Evolutionary conservation across 2,113 vertebrate species (phyloP).

Genomic region (Sebastes fasciatus): DNA sequence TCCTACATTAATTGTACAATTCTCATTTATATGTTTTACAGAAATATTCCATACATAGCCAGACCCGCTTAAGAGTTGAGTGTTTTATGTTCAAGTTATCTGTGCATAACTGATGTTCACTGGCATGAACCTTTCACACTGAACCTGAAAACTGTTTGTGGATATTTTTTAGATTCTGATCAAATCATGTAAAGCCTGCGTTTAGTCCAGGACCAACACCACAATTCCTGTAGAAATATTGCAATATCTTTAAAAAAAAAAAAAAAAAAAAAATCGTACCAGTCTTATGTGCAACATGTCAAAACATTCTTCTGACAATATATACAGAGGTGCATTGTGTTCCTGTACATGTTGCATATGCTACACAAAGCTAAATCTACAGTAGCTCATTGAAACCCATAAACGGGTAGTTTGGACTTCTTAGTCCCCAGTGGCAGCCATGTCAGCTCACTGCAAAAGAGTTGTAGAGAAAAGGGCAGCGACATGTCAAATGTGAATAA

Average conservation of each 20-base stretch:
- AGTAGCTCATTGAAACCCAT: constrained; percentile 16
- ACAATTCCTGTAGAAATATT: constrained; percentile 57
- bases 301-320: constrained; percentile 54
- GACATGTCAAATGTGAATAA: constrained; percentile 27
- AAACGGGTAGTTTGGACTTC: constrained; percentile 1
- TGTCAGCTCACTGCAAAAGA: constrained; percentile 30
- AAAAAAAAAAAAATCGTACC: constrained; percentile 51
- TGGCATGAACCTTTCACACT: not conserved
- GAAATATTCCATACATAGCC: constrained; percentile 6
- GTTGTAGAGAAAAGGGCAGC: constrained; percentile 15
- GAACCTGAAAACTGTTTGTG: constrained; percentile 31
- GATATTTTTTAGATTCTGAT: constrained; percentile 20
- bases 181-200: not conserved
- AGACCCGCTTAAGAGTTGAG: not conserved
- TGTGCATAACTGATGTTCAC: constrained; percentile 21
- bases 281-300: constrained; percentile 49
- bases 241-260: constrained; percentile 31
- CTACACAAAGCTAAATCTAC: constrained; percentile 52
- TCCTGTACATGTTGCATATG: constrained; percentile 65
- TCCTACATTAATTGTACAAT: constrained; percentile 20
- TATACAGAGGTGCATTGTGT: constrained; percentile 56
- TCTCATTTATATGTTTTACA: not conserved
- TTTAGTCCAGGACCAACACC: constrained; percentile 16
- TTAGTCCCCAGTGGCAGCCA: constrained; percentile 23
- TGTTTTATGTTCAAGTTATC: constrained; percentile 24